Base-by-base conservation (phyloP, 2,888 invertebrate genomes). In the Acanthosepion esculentum region DNA sequence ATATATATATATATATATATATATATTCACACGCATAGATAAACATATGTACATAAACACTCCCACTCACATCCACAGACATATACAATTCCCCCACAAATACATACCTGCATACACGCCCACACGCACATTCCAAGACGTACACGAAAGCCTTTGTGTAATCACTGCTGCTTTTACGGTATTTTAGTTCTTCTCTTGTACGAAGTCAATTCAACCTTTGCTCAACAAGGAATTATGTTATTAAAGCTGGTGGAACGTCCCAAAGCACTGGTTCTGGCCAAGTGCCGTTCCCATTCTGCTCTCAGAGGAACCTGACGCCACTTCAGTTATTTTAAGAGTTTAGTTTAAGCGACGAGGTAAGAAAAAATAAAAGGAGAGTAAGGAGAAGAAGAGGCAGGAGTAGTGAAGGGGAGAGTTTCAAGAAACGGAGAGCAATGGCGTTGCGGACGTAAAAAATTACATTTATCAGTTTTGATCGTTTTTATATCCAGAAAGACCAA, bases 261-360 rank as follows among this genome's bases (percentile, higher is more conserved):
- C 59, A 26, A 23, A 23, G 78, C n/a, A n/a, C 78, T 78, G 78
- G n/a, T 78, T 78, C 33, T n/a, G 78, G 78, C 78, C n/a, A 78
- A 78, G 12, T 78, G 78, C 78, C 78, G 78, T 18, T 78, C 78
- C 78, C n/a, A 12, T 78, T n/a, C 33, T n/a, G 12, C n/a, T 78
- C 78, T 33, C n/a, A 78, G 78, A 15, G n/a, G n/a, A n/a, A 78
- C 78, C 78, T 78, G 78, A 78, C 78, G n/a, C 78, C 78, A 78
- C 33, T 78, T n/a, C 78, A 78, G 78, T n/a, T 78, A 78, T 78
- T 78, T 78, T n/a, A 78, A 78, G 78, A 78, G 78, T 78, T 78
- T 78, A 15, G n/a, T 78, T 78, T 78, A 78, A 18, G 78, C 10
- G n/a, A 78, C 5, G 10, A n/a, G 7, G 29, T 7, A 33, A 78